Base-by-base conservation (phyloP, 2,113 vertebrate genomes). In the Nothobranchius furzeri region DNA sequence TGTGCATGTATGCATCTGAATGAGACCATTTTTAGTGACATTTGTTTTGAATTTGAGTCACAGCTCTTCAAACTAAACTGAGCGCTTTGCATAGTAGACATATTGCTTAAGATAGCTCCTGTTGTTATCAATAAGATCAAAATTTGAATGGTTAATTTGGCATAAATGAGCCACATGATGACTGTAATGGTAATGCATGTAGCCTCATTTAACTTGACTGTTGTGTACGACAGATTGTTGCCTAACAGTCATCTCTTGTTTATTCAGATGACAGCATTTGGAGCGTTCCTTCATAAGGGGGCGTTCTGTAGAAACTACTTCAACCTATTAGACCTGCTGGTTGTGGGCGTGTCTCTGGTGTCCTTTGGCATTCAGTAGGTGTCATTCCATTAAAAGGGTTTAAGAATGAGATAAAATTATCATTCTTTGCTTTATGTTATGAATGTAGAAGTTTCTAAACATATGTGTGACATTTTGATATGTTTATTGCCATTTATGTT, bases 221-320 rank as follows among this genome's bases (percentile, higher is more conserved):
- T 11, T 52, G 3, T 59, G n/a, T 36, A 56, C 17, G 9, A 13
- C 8, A 5, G 4, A 46, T 8, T 1, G 15, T 51, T 35, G 12
- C 61, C 8, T 84, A 48, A 87, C n/a, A 8, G 25, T 55, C 12
- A n/a, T 69, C 35, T 74, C 0, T 68, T 54, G 20, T 78, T 60
- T 84, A 62, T 75, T 55, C 88, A 99, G 97, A 98, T 99, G 96
- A 96, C 95, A 3, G 95, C 96, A 14, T 99, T 96, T 64, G 97
- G 97, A 81, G 97, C 96, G 0, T 98, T 99, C 79, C 93, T 98
- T 66, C 97, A 99, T 91, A 98, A 98, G 92, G 97, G 97, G 15
- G 96, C 97, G 12, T 99, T 99, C 92, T 99, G 97, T 83, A 93
- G 97, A 75, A 99, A 96, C 91, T 99, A 98, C 88, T 99, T 99